Evolutionary conservation across 2,888 invertebrate genomes (phyloP), one percentile per base, ranked within the genome.

Genomic region (Callyntrura guangdongensis): DNA sequence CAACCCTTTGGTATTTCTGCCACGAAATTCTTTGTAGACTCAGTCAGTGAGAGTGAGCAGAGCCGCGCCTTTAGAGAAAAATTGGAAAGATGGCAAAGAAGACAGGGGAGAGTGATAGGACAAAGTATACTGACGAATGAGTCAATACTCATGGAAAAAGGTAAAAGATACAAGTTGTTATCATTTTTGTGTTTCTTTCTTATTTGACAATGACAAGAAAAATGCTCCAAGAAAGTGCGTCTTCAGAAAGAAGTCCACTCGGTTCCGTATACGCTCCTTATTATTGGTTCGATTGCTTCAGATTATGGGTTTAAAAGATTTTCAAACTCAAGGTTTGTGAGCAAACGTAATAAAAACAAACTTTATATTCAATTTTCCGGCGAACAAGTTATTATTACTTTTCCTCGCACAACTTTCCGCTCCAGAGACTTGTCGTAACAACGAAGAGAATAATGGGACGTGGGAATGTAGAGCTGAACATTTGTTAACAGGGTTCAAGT

Each of bases 241-340:
- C 12, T 45, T 22, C 47, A 4, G 6, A 20, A 49, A 74, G 49
- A 74, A 6, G 22, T 6, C 11, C 27, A 20, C 47, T 72, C 17
- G 1, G 17, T 72, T 47, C 22, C n/a, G 17, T n/a, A 20, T 49
- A 36, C 3, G 36, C 6, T 49, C 74, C 0, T 5, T 74, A 74
- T 74, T 74, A 74, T 74, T 74, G 74, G 49, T 27, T 74, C 74
- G 22, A 47, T 49, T 74, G 27, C 74, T 20, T 22, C 49, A 22
- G 74, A 74, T 74, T 74, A 74, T 74, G 20, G 74, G 22, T 20
- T 74, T 74, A 11, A 36, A 45, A 45, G 45, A 36, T 45, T 72
- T 72, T 72, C 9, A 12, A 49, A 22, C 22, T 74, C 4, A 36
- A 36, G 36, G 45, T n/a, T 9, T 69, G 8, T 17, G 36, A 2